Evolutionary conservation across 1,140 invertebrate genomes (phyloP).

Genomic region (Varroa destructor): DNA sequence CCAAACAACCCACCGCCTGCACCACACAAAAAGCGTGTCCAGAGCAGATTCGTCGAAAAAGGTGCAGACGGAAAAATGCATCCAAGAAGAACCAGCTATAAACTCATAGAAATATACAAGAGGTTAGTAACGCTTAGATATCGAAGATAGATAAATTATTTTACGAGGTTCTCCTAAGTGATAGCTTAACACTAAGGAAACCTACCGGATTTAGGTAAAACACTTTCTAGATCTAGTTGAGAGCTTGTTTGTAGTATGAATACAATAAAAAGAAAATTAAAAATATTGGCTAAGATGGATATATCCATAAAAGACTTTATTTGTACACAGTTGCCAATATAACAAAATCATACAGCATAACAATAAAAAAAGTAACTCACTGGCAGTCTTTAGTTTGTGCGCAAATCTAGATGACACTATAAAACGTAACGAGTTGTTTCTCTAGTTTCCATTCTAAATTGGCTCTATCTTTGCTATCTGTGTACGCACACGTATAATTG

Average conservation of each 20-base stretch:
- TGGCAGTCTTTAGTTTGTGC: too few relatives aligned
- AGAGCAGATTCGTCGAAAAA: not conserved
- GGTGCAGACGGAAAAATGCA: constrained; percentile 9
- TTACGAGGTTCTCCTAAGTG: not conserved
- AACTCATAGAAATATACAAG: not conserved
- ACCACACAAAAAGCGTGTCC: not conserved
- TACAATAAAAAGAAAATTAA: not conserved
- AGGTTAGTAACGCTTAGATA: not conserved
- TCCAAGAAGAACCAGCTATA: constrained; percentile 8
- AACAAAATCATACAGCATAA: too few relatives aligned
- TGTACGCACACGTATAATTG: not conserved
- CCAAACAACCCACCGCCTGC: not conserved
- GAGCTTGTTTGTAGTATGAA: not conserved
- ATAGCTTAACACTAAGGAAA: not conserved
- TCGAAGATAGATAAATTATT: not conserved
- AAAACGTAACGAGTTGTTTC: too few relatives aligned
- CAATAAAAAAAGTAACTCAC: not conserved
- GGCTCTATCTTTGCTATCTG: too few relatives aligned
- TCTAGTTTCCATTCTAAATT: too few relatives aligned
- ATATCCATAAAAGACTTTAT: too few relatives aligned
- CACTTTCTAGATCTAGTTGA: not conserved
- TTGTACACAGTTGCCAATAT: too few relatives aligned
- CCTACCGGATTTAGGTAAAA: not conserved
- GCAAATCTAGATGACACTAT: too few relatives aligned
- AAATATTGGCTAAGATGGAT: too few relatives aligned